Evolutionary conservation across 2,888 invertebrate species (phyloP).

Genomic region (Diarsia mendica): DNA sequence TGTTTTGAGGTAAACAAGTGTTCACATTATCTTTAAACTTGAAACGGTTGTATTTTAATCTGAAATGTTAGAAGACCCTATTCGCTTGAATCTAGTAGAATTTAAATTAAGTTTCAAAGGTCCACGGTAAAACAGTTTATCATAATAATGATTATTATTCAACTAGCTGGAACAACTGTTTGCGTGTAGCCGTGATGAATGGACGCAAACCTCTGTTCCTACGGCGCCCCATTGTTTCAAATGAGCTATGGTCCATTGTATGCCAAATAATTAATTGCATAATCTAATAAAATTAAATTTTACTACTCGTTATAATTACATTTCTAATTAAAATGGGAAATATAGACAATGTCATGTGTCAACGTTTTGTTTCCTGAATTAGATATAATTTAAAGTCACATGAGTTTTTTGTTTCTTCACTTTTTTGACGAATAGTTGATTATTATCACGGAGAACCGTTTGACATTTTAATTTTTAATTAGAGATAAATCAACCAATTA

Average conservation of each 20-base stretch:
- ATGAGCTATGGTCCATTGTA: constrained; percentile 70
- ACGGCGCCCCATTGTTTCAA: constrained; percentile 68
- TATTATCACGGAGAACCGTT: constrained; percentile 15
- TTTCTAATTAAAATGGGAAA: constrained; percentile 52
- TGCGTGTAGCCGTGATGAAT: constrained; percentile 57
- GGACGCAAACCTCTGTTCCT: constrained; percentile 46
- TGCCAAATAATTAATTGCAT: constrained; percentile 66
- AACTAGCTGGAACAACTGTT: constrained; percentile 43
- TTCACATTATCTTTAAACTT: background rate
- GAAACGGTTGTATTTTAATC: background rate
- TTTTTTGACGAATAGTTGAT: background rate
- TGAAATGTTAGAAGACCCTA: constrained; percentile 2
- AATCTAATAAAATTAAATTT: constrained; percentile 58
- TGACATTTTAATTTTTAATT: constrained; percentile 22
- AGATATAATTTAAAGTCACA: constrained; percentile 16
- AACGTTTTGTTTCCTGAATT: constrained; percentile 44
- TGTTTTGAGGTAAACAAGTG: background rate
- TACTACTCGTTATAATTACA: constrained; percentile 39
- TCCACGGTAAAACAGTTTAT: constrained; percentile 42
- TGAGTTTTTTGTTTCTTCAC: constrained; percentile 2
- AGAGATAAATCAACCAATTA: constrained; percentile 11
- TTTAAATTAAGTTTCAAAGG: constrained; percentile 44
- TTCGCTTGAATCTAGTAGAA: background rate
- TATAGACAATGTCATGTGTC: constrained; percentile 38
- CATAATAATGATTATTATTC: constrained; percentile 54